Base-by-base conservation (phyloP, 2,888 invertebrate genomes). In the Blera fallax region DNA sequence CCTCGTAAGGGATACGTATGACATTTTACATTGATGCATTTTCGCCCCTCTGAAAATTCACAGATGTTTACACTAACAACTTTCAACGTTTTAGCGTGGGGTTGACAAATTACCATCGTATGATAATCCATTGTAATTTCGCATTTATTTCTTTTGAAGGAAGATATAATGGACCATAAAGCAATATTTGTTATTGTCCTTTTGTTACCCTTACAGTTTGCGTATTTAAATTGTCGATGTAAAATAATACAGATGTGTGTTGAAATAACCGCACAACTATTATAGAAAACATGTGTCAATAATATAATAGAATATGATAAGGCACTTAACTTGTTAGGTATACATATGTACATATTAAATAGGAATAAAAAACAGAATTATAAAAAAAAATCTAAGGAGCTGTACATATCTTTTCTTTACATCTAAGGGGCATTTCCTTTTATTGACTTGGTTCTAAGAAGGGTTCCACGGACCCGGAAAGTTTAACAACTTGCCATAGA, bases 91-190 rank as follows among this genome's bases (percentile, higher is more conserved):
- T 64, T 50, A 48, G 18, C 50, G 62, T 70, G 74, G 84, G 84
- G 80, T 84, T 84, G 84, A 84, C 84, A 84, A 84, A 84, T 84
- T 84, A 84, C 84, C 84, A 84, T 84, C 43, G 56, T 80, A 84
- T 80, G 69, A 74, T 74, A 84, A 84, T 80, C 56, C 56, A 84
- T 84, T 80, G 80, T 74, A 80, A 80, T 80, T 80, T 84, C 79
- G 69, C 45, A 72, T 79, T 72, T 73, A 73, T 79, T 32, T 74
- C 62, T 74, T 74, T 69, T 62, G 69, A 56, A 74, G 32, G 56
- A 84, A 58, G 67, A 87, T 88, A 90, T 90, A 91, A 92, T 92
- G 91, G 90, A 88, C 90, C 91, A 91, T 91, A 91, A 91, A 91
- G 91, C 89, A 91, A 91, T 91, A 90, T 90, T 89, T 90, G 90